Percentiles rank a stretch among this genome's conserved stretches.
phyloP scores from a whole-genome alignment of 2,797 vertebrate species.

The Scolopax rusticola region DNA sequence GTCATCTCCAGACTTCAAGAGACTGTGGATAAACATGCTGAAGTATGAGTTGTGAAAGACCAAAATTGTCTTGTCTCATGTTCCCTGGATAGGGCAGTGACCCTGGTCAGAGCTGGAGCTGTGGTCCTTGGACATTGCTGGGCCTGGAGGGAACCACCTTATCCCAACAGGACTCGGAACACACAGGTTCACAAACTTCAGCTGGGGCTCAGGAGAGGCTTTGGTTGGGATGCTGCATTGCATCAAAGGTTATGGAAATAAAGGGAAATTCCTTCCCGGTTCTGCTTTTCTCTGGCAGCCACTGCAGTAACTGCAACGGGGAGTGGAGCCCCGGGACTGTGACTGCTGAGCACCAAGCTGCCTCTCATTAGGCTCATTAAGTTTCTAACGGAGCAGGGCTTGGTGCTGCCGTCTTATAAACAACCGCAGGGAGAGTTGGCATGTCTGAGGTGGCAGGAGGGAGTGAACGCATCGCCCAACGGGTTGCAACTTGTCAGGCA shows the following conservation, averaged over 20 bases:
- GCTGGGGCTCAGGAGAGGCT: rapidly evolving
- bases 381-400: conserved; percentile 21
- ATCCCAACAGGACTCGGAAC: not conserved
- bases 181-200: not conserved
- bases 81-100: not conserved
- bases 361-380: not conserved
- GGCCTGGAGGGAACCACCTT: not conserved
- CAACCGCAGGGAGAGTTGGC: conserved; percentile 2
- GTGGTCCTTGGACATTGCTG: not conserved
- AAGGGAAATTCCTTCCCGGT: not conserved
- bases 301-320: rapidly evolving
- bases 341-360: not conserved
- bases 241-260: not conserved
- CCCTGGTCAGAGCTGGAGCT: not conserved
- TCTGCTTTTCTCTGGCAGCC: not conserved
- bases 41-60: not conserved
- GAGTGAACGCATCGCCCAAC: not conserved
- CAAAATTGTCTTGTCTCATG: not conserved
- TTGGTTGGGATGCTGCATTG: not conserved
- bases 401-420: not conserved
- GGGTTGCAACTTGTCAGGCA: not conserved
- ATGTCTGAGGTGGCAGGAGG: conserved; percentile 14
- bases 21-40: not conserved
- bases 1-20: not conserved
- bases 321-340: not conserved